Conservation (phyloP, 1,140 invertebrate genomes). For the Hormaphis cornu region DNA sequence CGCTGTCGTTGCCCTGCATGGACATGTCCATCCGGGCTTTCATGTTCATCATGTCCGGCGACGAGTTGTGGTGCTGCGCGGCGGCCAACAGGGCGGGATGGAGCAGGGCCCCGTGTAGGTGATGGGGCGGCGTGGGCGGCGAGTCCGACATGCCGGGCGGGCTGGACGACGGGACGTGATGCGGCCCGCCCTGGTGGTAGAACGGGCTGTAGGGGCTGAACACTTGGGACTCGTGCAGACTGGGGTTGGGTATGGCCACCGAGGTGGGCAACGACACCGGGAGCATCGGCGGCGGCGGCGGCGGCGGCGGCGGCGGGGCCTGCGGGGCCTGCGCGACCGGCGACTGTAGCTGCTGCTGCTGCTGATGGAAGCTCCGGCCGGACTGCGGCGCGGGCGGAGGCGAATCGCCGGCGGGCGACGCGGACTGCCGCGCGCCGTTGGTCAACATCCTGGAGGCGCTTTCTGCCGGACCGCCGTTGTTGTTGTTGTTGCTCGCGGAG, state of each 20-base stretch:
- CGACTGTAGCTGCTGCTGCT: constrained; percentile 53
- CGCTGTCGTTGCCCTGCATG: constrained; percentile 49
- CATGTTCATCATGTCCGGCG: constrained; percentile 67
- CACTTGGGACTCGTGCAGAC: constrained; percentile 87
- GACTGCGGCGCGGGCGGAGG: constrained; percentile 69
- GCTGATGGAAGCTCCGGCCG: constrained; percentile 68
- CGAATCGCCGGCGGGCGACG: constrained; percentile 44
- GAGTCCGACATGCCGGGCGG: constrained; percentile 37
- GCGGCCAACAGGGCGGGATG: constrained; percentile 66
- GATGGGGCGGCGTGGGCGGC: constrained; percentile 39
- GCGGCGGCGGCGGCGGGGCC: constrained; percentile 55
- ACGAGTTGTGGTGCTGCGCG: constrained; percentile 56
- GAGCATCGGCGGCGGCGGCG: constrained; percentile 68
- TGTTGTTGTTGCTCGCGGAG: constrained; percentile 55
- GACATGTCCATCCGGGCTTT: constrained; percentile 35
- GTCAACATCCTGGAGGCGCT: constrained; percentile 43
- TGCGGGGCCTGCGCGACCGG: constrained; percentile 51
- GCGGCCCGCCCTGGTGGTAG: constrained; percentile 47
- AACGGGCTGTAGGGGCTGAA: constrained; percentile 84
- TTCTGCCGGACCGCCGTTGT: too few species aligned
- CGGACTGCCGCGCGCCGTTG: constrained; percentile 43
- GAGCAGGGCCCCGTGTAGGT: constrained; percentile 44
- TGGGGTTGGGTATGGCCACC: constrained; percentile 91
- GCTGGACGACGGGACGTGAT: constrained; percentile 38
- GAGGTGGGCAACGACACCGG: constrained; percentile 81